Percentiles rank a stretch among this genome's conserved stretches.
Conservation (phyloP, 2,113 vertebrate genomes). For the Pollimyrus isidori region DNA sequence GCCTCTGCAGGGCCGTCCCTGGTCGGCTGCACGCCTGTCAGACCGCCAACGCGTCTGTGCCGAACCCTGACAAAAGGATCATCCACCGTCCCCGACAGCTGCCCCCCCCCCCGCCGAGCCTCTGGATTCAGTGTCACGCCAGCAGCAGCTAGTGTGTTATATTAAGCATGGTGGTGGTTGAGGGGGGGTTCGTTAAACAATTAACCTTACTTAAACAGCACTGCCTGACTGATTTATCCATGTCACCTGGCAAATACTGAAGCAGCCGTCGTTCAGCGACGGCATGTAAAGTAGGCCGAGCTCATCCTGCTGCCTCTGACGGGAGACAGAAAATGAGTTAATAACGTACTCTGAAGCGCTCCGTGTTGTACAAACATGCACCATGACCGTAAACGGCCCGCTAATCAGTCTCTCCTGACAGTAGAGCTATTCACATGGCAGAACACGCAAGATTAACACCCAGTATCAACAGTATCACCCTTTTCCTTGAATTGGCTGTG, state of each 20-base stretch:
- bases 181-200: not conserved
- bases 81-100: conserved; percentile 9
- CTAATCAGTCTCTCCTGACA: not conserved
- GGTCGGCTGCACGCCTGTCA: not conserved
- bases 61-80: conserved; percentile 14
- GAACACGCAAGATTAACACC: not conserved
- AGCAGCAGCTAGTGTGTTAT: not conserved
- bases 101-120: not conserved
- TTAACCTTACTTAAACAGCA: not conserved
- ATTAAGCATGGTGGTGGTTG: not conserved
- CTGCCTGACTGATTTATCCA: not conserved
- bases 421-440: not conserved
- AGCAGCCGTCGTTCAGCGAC: not conserved
- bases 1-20: not conserved
- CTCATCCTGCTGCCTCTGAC: not conserved
- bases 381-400: not conserved
- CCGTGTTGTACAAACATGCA: not conserved
- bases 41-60: not conserved
- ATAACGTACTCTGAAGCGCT: not conserved
- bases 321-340: not conserved
- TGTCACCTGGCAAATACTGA: not conserved
- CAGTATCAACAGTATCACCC: not conserved
- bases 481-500: not conserved
- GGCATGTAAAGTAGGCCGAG: not conserved
- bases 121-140: not conserved